Evolutionary conservation across 2,888 invertebrate genomes (phyloP), one percentile per base, ranked within the genome.

Genomic region (Nomada hirtipes): DNA sequence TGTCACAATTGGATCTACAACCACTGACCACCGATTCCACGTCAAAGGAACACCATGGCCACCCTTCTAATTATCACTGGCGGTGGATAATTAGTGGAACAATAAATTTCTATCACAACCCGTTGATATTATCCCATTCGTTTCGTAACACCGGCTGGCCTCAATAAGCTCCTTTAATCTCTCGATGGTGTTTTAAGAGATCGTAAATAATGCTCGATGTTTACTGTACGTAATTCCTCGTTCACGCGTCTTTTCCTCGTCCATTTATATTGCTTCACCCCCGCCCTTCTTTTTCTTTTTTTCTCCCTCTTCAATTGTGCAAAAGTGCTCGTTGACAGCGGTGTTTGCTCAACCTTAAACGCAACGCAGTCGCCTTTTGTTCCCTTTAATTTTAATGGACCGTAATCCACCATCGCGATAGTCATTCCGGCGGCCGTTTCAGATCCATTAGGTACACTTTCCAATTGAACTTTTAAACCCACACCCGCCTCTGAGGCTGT

Each of bases 381-480:
- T 88, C 87, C 71, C 55, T 75, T 84, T 79, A 85, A 87, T 79
- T 79, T 50, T 69, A 75, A 88, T 85, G 78, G 76, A 61, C 53
- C 61, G 67, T 88, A 86, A 87, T 88, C 81, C 84, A 61, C 73
- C 84, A 67, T 78, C 84, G 42, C 81, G 82, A 76, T 72, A 57
- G 79, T 65, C 73, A 73, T 84, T 72, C 74, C 78, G 63, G 77
- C 73, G 72, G 75, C 23, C 73, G 76, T 75, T 83, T 78, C 70
- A 79, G 77, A 79, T 82, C 76, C 65, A 83, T 81, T 86, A 80
- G 80, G 72, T 61, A 71, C 84, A 84, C 86, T 86, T 86, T 85
- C 78, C 86, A 88, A 84, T 88, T 87, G 83, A 83, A 88, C 82
- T 79, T 73, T 86, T 70, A 67, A 85, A 72, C 80, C 76, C 76